Conservation (phyloP, 1,140 invertebrate species). For the Pseudobourletiella spinata region DNA sequence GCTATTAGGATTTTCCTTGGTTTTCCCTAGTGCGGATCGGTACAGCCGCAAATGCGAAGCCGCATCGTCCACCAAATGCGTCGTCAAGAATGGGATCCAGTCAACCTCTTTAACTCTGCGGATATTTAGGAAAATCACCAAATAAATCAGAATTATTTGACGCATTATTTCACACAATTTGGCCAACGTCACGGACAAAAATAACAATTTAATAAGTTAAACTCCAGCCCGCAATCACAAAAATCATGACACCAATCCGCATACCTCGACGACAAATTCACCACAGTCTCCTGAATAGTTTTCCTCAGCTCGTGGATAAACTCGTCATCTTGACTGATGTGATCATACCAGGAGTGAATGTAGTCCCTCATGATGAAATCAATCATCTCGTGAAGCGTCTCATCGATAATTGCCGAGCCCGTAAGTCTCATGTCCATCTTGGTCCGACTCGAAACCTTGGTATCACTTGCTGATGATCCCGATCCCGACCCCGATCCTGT, state of each 20-base stretch:
- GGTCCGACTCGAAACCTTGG: background rate
- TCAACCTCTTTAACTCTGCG: slow-evolving; percentile 47
- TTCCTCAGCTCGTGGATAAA: slow-evolving; percentile 48
- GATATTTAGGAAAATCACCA: background rate
- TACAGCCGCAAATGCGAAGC: slow-evolving; percentile 79
- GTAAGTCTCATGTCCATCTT: slow-evolving; percentile 49
- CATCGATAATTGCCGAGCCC: slow-evolving; percentile 59
- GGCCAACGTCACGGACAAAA: too few relatives aligned
- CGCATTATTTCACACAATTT: background rate
- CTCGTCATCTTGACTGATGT: slow-evolving; percentile 48
- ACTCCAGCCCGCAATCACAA: slow-evolving; percentile 40
- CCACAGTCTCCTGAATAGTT: slow-evolving; percentile 47
- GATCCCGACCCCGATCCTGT: background rate
- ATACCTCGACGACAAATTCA: slow-evolving; percentile 49
- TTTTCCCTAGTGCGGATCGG: slow-evolving; percentile 56
- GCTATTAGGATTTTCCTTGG: slow-evolving; percentile 45
- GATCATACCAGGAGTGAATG: slow-evolving; percentile 64
- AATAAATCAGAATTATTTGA: background rate
- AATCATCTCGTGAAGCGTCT: slow-evolving; percentile 62
- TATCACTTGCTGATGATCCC: background rate
- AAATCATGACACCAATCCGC: background rate
- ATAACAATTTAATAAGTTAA: slow-evolving; percentile 1
- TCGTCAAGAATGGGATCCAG: slow-evolving; percentile 79
- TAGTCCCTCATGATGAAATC: slow-evolving; percentile 67
- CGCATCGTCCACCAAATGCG: slow-evolving; percentile 76